A percentile compares a stretch with the other conserved stretches of the same genome.
phyloP scores from a whole-genome alignment of 2,113 vertebrate species.

The Chiloscyllium plagiosum region DNA sequence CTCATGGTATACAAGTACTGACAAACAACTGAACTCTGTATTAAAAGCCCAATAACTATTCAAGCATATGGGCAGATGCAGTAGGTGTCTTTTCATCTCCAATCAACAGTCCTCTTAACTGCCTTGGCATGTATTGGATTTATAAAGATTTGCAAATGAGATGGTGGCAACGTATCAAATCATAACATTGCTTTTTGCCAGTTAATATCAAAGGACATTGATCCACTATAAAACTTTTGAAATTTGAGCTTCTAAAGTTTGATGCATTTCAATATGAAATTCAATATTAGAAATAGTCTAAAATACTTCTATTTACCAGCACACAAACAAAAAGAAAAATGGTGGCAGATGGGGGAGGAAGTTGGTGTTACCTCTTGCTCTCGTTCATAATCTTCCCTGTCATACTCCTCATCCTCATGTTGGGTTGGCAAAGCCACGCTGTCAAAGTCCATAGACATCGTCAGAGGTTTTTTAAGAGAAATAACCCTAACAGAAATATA shows the following conservation, averaged over 20 bases:
- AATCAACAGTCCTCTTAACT: not conserved
- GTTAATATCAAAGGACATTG: not conserved
- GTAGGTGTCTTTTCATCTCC: not conserved
- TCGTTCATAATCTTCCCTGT: conserved; percentile 66
- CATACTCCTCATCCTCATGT: conserved; percentile 64
- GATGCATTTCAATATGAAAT: too few relatives aligned
- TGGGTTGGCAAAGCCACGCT: conserved; percentile 59
- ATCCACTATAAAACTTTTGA: not conserved
- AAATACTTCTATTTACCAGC: too few relatives aligned
- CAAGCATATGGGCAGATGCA: not conserved
- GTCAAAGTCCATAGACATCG: conserved; percentile 71
- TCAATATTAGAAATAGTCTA: too few relatives aligned
- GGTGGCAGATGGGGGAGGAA: not conserved
- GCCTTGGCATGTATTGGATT: not conserved
- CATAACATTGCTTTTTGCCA: not conserved
- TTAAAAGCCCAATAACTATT: not conserved
- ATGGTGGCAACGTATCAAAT: not conserved
- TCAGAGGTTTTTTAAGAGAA: conserved; percentile 23
- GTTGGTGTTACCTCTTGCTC: conserved; percentile 61
- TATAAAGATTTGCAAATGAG: not conserved
- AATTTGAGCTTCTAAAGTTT: too few relatives aligned
- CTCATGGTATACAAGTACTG: not conserved
- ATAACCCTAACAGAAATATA: conserved; percentile 35
- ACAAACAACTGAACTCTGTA: not conserved
- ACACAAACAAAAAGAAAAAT: not conserved